Evolutionary conservation across 2,797 vertebrate genomes (phyloP).

Genomic region (Phrynocephalus forsythii): DNA sequence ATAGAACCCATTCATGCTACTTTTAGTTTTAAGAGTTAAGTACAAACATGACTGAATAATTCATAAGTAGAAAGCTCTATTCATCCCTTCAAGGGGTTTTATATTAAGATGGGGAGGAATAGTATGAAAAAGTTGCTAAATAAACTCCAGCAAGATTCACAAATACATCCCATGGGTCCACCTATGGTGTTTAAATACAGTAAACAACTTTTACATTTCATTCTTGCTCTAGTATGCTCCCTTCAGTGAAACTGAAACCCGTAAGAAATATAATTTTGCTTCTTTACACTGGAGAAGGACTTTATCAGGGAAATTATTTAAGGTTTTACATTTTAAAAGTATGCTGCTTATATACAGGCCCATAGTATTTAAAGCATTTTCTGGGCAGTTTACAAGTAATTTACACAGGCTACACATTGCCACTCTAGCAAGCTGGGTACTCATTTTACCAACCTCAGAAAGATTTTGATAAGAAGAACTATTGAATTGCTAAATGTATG

Average conservation of each 20-base stretch:
- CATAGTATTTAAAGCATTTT: no score
- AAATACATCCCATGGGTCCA: not conserved
- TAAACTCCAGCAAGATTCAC: not conserved
- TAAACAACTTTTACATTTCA: not conserved
- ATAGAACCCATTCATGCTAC: not conserved
- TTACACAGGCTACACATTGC: no score
- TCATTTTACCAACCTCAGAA: no score
- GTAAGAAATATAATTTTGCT: not conserved
- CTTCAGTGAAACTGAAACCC: not conserved
- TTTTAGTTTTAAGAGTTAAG: no score
- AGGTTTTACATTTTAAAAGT: not conserved
- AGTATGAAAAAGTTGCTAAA: no score
- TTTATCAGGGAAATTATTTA: not conserved
- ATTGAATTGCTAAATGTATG: not conserved
- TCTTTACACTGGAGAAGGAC: not conserved
- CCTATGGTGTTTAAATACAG: not conserved
- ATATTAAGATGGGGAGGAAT: not conserved
- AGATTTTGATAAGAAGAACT: not conserved
- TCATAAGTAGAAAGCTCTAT: not conserved
- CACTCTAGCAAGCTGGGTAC: no score
- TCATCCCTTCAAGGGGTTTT: not conserved
- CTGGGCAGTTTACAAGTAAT: no score
- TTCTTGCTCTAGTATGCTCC: not conserved
- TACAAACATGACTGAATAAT: not conserved
- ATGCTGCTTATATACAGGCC: no score